Evolutionary conservation across 2,113 vertebrate genomes (phyloP).

Genomic region (Pionites leucogaster): DNA sequence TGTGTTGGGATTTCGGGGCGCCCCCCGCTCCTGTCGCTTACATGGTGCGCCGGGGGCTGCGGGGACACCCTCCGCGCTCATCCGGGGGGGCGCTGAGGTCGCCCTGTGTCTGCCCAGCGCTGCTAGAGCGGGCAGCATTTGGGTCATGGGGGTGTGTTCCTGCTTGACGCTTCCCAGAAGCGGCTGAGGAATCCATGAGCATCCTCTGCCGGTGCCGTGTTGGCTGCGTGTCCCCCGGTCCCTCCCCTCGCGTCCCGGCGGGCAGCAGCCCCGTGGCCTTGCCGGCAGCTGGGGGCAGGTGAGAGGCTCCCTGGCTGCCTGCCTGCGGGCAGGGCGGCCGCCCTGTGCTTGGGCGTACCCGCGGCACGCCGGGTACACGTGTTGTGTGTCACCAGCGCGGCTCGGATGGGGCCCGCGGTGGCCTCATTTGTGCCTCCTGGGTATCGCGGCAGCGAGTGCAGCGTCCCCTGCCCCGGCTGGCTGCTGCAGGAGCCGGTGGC

Average conservation of each 20-base stretch:
- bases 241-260: too few species aligned
- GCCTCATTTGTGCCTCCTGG: not conserved
- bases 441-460: not conserved
- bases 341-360: not conserved
- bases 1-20: not conserved
- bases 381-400: accelerated
- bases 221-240: not conserved
- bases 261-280: not conserved
- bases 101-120: accelerated
- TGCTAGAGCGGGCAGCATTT: accelerated
- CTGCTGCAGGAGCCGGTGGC: not conserved
- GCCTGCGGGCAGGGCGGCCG: not conserved
- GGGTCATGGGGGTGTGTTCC: not conserved
- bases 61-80: accelerated
- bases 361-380: not conserved
- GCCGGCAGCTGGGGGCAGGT: not conserved
- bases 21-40: not conserved
- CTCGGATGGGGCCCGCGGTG: accelerated
- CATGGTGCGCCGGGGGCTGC: not conserved
- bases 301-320: not conserved
- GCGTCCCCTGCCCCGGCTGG: accelerated
- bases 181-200: not conserved
- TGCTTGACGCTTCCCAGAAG: not conserved
- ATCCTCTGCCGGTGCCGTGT: not conserved
- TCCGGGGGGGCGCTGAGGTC: accelerated